Percentiles rank a stretch among this genome's conserved stretches.
phyloP scores from a whole-genome alignment of 2,797 vertebrate species.

The Valencia hispanica region DNA sequence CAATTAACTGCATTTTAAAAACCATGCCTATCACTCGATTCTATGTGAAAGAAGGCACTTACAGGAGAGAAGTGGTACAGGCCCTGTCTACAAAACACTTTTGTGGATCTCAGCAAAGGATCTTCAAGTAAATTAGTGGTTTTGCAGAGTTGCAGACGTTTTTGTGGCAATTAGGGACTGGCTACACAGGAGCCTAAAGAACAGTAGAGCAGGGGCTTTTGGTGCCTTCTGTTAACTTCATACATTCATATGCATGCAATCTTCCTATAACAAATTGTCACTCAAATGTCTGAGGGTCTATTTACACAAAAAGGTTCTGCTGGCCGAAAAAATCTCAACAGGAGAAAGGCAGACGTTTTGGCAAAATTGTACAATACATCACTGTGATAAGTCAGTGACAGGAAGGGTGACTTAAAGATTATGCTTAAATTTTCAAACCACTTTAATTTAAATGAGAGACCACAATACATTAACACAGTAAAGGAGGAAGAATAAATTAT shows the following conservation, averaged over 20 bases:
- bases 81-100: slow-evolving; percentile 53
- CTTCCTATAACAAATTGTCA: slow-evolving; percentile 49
- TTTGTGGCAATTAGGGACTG: slow-evolving; percentile 47
- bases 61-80: slow-evolving; percentile 70
- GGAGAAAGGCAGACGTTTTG: slow-evolving; percentile 73
- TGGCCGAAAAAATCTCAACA: slow-evolving; percentile 32
- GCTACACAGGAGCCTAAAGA: slow-evolving; percentile 36
- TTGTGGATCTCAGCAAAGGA: slow-evolving; percentile 44
- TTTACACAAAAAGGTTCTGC: slow-evolving; percentile 69
- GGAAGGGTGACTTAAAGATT: slow-evolving; percentile 29
- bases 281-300: slow-evolving; percentile 59
- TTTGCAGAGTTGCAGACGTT: slow-evolving; percentile 30
- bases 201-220: slow-evolving; percentile 31
- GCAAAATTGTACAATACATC: slow-evolving; percentile 51
- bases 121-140: slow-evolving; percentile 64
- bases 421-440: slow-evolving; percentile 50
- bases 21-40: slow-evolving; percentile 71
- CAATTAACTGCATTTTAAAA: slow-evolving; percentile 55
- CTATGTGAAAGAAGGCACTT: slow-evolving; percentile 83
- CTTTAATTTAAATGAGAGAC: slow-evolving; percentile 42
- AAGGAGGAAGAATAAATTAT: slow-evolving; percentile 53
- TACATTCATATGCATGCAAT: slow-evolving; percentile 79
- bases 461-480: slow-evolving; percentile 58
- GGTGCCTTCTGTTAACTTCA: slow-evolving; percentile 63
- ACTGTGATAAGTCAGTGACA: slow-evolving; percentile 31